Conservation (phyloP, 1,140 invertebrate species). For the Brachionus rubens region DNA sequence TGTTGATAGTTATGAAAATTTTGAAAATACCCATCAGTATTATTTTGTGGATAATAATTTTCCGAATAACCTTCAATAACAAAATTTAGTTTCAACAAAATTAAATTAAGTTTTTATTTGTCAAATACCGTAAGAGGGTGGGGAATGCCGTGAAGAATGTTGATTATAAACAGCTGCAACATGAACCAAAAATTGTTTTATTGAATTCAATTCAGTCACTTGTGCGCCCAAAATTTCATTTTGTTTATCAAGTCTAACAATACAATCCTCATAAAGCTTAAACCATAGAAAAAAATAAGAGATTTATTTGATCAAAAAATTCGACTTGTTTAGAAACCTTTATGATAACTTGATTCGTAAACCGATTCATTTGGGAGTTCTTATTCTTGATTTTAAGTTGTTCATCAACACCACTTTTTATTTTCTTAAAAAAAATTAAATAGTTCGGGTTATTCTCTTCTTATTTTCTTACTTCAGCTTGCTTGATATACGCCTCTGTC, state of each 20-base stretch:
- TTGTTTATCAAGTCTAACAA: constrained; percentile 19
- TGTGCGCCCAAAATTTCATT: neutral
- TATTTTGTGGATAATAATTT: neutral
- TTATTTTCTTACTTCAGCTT: neutral
- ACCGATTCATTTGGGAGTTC: neutral
- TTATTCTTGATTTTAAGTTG: constrained; percentile 23
- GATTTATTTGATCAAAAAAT: neutral
- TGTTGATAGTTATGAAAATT: too few relatives aligned
- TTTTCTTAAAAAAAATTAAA: neutral
- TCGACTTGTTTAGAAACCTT: neutral
- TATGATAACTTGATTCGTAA: neutral
- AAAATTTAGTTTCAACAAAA: too few relatives aligned
- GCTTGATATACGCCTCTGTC: neutral
- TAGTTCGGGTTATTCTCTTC: too few relatives aligned
- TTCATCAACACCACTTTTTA: neutral
- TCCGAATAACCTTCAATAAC: neutral
- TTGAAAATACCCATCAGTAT: too few relatives aligned
- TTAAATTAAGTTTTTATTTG: too few relatives aligned
- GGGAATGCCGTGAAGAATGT: neutral
- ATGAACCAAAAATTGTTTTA: constrained; percentile 1
- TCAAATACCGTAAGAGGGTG: neutral
- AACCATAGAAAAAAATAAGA: neutral
- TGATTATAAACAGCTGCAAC: constrained; percentile 15
- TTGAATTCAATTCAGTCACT: neutral
- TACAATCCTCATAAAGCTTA: constrained; percentile 24